phyloP scores from a whole-genome alignment of 2,888 invertebrate species.

The Ornithoptera alexandrae region DNA sequence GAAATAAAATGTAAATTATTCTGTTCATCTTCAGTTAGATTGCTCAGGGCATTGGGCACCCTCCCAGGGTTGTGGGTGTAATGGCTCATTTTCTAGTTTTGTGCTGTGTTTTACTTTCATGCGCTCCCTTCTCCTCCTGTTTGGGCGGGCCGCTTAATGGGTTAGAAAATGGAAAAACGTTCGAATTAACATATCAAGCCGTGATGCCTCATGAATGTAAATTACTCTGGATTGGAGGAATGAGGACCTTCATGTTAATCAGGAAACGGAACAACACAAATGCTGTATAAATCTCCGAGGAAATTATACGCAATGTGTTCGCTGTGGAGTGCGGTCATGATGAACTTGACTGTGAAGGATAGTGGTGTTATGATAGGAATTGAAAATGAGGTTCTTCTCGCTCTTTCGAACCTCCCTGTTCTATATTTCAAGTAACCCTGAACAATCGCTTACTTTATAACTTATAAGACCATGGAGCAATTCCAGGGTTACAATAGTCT shows the following conservation, averaged over 20 bases:
- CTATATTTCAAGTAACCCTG: no score
- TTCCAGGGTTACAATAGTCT: no score
- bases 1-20: conserved; percentile 23
- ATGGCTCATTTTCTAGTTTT: conserved; percentile 26
- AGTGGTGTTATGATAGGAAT: no score
- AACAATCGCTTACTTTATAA: no score
- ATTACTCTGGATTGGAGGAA: conserved; percentile 9
- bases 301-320: no score
- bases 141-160: conserved; percentile 24
- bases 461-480: no score
- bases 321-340: no score
- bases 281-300: no score
- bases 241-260: conserved; percentile 13
- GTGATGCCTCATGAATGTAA: conserved; percentile 25
- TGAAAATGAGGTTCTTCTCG: no score
- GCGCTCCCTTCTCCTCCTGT: conserved; percentile 16
- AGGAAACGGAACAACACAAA: conserved; percentile 1
- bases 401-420: no score
- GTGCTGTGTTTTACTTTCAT: conserved; percentile 22
- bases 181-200: conserved; percentile 27
- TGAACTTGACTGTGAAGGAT: no score
- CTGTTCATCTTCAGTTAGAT: conserved; percentile 9
- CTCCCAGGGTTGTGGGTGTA: conserved; percentile 4
- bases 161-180: conserved; percentile 26
- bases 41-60: conserved; percentile 25